Evolutionary conservation across 2,888 invertebrate genomes (phyloP).

Genomic region (Drosophila neonasuta): DNA sequence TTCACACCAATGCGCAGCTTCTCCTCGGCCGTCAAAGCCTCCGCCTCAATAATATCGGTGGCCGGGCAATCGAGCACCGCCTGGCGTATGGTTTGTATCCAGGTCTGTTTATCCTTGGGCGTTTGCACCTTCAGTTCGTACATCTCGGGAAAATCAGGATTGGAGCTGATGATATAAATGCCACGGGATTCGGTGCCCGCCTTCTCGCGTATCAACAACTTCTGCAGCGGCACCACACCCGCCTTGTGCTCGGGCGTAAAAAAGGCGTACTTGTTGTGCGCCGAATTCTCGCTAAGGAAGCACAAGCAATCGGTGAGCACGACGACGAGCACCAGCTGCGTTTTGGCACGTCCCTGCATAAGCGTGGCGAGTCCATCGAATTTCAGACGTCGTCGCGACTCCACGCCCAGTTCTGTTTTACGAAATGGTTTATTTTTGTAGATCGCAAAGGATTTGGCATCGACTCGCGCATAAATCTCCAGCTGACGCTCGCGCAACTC

Average conservation of each 20-base stretch:
- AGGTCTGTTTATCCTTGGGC: constrained; percentile 93
- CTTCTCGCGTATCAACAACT: constrained; percentile 95
- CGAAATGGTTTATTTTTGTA: constrained; percentile 94
- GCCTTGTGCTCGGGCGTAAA: constrained; percentile 97
- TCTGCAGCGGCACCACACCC: constrained; percentile 95
- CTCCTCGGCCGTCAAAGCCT: constrained; percentile 89
- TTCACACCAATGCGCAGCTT: constrained; percentile 84
- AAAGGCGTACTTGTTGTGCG: constrained; percentile 93
- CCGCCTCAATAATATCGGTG: constrained; percentile 89
- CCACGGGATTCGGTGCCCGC: constrained; percentile 94
- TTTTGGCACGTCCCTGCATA: constrained; percentile 95
- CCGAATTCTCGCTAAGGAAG: constrained; percentile 95
- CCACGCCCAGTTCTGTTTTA: constrained; percentile 93
- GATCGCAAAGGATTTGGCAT: constrained; percentile 94
- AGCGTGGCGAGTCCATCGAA: constrained; percentile 95
- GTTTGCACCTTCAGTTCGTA: constrained; percentile 94
- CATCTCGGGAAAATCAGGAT: constrained; percentile 96
- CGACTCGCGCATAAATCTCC: constrained; percentile 95
- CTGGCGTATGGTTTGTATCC: constrained; percentile 93
- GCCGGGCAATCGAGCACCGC: constrained; percentile 93
- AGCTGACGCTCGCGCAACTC: constrained; percentile 94
- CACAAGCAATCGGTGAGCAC: constrained; percentile 95
- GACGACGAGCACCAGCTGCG: constrained; percentile 93
- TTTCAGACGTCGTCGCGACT: constrained; percentile 91
- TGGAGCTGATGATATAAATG: constrained; percentile 95